phyloP scores from a whole-genome alignment of 2,888 invertebrate species.

The Agrenia bidenticulata region DNA sequence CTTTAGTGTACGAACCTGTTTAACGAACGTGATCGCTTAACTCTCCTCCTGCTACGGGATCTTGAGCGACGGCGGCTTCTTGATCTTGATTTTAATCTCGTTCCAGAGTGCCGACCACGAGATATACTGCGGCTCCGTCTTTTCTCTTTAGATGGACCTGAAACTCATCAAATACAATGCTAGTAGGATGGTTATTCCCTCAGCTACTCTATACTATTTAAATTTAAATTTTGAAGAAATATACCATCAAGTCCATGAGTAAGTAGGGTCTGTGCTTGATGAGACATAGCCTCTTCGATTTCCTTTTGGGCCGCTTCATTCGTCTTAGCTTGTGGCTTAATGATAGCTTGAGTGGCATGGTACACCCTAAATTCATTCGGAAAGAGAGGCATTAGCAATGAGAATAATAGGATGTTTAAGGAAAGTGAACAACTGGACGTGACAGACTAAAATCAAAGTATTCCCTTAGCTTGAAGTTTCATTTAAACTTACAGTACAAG shows the following conservation, averaged over 20 bases:
- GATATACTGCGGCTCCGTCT: conserved; percentile 62
- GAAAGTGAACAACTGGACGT: conserved; percentile 1
- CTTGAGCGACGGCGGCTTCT: conserved; percentile 53
- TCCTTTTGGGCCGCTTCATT: conserved; percentile 93
- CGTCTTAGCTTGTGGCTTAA: conserved; percentile 90
- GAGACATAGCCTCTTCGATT: conserved; percentile 95
- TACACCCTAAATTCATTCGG: conserved; percentile 62
- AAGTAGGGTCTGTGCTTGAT: conserved; percentile 92
- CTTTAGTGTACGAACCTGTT: neutral
- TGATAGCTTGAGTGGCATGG: conserved; percentile 88
- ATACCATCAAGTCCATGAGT: conserved; percentile 80
- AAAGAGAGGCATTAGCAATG: too few relatives aligned
- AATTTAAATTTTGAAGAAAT: conserved; percentile 1
- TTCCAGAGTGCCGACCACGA: conserved; percentile 57
- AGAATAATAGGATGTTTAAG: neutral
- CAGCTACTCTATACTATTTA: neutral
- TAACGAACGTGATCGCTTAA: conserved; percentile 25
- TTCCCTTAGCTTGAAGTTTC: conserved; percentile 5
- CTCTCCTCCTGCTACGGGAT: conserved; percentile 54
- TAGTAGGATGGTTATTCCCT: neutral
- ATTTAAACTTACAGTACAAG: conserved; percentile 14
- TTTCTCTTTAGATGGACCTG: conserved; percentile 58
- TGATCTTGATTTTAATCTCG: conserved; percentile 54
- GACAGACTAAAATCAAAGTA: conserved; percentile 1
- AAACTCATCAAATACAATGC: neutral